Evolutionary conservation across 2,797 vertebrate genomes (phyloP).

Genomic region (Coregonus sp.): DNA sequence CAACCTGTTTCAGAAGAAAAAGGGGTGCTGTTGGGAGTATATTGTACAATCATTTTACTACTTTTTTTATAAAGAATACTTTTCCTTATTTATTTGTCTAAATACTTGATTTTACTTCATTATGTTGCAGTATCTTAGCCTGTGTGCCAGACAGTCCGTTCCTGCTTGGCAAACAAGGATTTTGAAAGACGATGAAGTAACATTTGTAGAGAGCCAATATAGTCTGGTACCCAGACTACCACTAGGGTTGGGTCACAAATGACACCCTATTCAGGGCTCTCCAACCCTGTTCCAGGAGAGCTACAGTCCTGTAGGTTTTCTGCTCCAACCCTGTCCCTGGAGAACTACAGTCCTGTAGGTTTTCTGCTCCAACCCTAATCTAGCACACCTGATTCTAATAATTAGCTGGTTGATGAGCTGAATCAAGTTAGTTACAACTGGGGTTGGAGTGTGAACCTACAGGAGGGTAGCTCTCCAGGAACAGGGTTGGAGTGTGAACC

Average conservation of each 20-base stretch:
- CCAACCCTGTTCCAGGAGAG: no score
- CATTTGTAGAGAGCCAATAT: neutral
- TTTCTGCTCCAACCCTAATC: no score
- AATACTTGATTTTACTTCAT: conserved; percentile 29
- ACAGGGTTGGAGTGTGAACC: no score
- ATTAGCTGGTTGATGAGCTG: no score
- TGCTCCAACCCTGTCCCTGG: no score
- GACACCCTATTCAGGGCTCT: neutral
- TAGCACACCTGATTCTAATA: no score
- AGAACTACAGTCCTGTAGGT: no score
- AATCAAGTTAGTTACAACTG: no score
- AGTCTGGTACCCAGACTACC: neutral
- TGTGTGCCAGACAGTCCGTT: conserved; percentile 1
- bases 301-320: no score
- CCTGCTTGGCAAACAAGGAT: neutral
- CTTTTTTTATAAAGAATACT: conserved; percentile 40
- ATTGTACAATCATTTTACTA: conserved; percentile 46
- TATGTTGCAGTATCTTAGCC: conserved; percentile 6
- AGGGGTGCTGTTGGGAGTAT: conserved; percentile 32
- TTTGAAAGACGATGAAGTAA: neutral
- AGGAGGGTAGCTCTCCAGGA: no score
- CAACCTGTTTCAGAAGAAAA: conserved; percentile 10
- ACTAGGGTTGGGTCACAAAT: neutral
- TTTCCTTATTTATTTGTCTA: conserved; percentile 57
- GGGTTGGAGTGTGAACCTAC: no score